Base-by-base conservation (phyloP, 2,113 vertebrate species). In the Murina feae region DNA sequence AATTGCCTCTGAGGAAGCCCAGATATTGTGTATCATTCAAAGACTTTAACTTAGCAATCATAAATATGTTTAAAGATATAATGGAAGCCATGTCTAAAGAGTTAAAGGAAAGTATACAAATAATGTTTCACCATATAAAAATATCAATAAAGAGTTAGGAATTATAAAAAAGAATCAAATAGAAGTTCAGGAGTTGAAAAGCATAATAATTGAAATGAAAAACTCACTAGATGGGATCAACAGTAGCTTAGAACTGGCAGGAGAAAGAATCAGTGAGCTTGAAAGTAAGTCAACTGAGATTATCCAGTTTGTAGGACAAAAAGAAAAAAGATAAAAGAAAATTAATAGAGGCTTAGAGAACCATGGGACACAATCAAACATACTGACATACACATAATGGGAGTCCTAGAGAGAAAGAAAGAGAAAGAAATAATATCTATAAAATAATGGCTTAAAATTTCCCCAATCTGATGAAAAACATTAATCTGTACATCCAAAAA, bases 111-210 rank as follows among this genome's bases (percentile, higher is more conserved):
- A 47, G 8, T 44, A 25, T 55, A n/a, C 25, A 47, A 88, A 91
- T n/a, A 13, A 78, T 66, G 37, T 14, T 53, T 83, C 10, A 75
- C 37, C n/a, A 87, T 84, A 49, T 79, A 39, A 0, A 66, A 88
- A 49, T 72, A 72, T 71, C 20, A 47, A 23, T 51, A 53, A 76
- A 79, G 47, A 75, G 28, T 66, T 72, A 58, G 28, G 18, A 58
- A 55, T 91, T 86, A 76, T 23, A 86, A 82, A 55, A 66, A 82
- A 92, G 44, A 89, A 76, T n/a, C 20, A 91, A 71, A 58, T 65
- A 83, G 76, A 71, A 65, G 69, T 87, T 58, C 63, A 84, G 32
- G 37, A 78, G 44, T 88, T 83, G 55, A 58, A 68, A 53, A 30
- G 32, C 69, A 60, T 2, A 76, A 13, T 66, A 30, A 60, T 0